A percentile compares a stretch with the other conserved stretches of the same genome.
phyloP scores from a whole-genome alignment of 35 echinoderm and acorn worm genomes.

The Anneissia japonica region DNA sequence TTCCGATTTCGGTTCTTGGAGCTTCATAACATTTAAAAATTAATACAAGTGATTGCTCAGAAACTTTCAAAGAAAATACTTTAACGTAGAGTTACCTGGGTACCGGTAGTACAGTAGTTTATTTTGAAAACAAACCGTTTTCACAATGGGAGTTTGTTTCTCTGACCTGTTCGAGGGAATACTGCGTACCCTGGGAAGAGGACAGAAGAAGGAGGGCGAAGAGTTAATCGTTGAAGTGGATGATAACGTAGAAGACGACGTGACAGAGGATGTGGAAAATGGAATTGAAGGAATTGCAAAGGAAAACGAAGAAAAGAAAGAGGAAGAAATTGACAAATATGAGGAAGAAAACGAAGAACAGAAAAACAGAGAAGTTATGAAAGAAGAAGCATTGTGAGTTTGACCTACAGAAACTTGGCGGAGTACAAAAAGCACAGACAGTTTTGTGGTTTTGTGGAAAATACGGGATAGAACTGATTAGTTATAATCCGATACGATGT shows the following conservation, averaged over 20 bases:
- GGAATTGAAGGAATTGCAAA: neutral
- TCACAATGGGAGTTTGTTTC: neutral
- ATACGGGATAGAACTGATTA: too few species aligned
- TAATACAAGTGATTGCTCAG: neutral
- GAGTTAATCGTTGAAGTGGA: too few species aligned
- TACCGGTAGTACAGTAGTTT: neutral
- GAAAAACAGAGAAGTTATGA: neutral
- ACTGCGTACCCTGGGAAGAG: neutral
- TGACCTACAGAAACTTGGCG: too few species aligned
- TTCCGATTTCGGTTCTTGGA: conserved; percentile 5
- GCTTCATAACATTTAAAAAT: neutral
- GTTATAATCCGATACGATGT: too few species aligned
- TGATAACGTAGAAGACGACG: neutral
- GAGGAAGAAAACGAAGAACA: neutral
- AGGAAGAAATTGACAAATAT: neutral
- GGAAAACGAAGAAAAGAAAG: neutral
- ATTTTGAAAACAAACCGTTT: neutral
- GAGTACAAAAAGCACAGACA: too few species aligned
- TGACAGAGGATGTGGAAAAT: neutral
- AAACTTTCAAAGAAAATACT: neutral
- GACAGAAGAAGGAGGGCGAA: neutral
- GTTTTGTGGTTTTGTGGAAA: too few species aligned
- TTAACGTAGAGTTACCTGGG: neutral
- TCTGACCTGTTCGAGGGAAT: neutral
- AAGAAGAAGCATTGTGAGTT: too few species aligned